Base-by-base conservation (phyloP, 1,140 invertebrate species). In the Lepidostoma basale region DNA sequence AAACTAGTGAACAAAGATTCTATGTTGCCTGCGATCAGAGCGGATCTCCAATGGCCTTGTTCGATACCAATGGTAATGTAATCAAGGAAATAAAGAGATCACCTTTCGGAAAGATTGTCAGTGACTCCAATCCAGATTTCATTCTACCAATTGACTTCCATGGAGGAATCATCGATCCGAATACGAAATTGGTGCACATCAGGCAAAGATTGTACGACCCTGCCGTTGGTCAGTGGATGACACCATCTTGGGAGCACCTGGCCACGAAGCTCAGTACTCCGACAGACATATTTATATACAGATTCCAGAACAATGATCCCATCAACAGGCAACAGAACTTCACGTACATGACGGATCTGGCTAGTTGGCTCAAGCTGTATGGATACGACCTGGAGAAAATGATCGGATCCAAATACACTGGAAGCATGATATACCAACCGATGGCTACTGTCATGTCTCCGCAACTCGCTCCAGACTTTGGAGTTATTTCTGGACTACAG, bases 1-100 rank as follows among this genome's bases (percentile, higher is more conserved):
- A 93, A 75, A 91, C 90, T 0, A 87, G 88, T 12, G 92, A 94
- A 42, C 89, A 92, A 74, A 82, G 91, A 9, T 96, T 93, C 77
- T 98, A 97, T 78, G 91, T 98, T 0, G 94, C 93, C 0, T 90
- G 93, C 0, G 96, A 98, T 81, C 95, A 97, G 74, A 94, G 93
- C 76, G 94, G 94, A 3, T 95, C 93, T 0, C 96, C 97, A 0
- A 75, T 97, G 0, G 92, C 93, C 0, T 85, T 98, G 1, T 97
- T 98, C 76, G 94, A 97, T 75, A 88, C 90, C 0, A 92, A 94
- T 72, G 96, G 96, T 0, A 92, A 91, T 74, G 87, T 97, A 1
- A 88, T 97, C 3, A 98, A 98, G 76, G 93, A 97, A 82, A 88
- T 98, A 49, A 88, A 90, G 64, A 87, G 96, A 59, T 94, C 92